Evolutionary conservation across 2,797 vertebrate species (phyloP).

Genomic region (Peromyscus aztecus): DNA sequence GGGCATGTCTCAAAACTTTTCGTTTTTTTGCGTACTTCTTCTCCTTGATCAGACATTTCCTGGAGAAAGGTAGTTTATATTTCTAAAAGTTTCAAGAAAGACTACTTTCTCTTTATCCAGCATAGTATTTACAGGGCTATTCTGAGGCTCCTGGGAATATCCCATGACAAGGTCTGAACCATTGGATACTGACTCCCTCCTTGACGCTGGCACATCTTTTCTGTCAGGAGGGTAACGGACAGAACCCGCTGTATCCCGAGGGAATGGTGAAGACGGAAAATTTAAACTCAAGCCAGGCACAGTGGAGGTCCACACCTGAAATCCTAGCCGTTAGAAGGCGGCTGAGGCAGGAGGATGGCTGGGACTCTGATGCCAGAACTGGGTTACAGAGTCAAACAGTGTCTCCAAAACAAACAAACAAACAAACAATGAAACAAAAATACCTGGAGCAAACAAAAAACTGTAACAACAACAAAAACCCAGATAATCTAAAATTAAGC

Average conservation of each 20-base stretch:
- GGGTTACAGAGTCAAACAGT: not conserved
- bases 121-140: not conserved
- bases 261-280: conserved; percentile 11
- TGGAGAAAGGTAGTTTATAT: conserved; percentile 22
- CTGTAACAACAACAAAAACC: not conserved
- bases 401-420: not conserved
- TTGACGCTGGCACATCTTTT: not conserved
- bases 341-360: not conserved
- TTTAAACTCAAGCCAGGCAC: not conserved
- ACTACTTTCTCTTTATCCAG: conserved; percentile 37
- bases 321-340: not conserved
- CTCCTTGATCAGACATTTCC: conserved; percentile 26
- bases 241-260: not conserved
- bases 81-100: conserved; percentile 56
- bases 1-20: not conserved
- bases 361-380: not conserved
- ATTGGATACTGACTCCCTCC: not conserved
- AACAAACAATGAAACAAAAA: not conserved
- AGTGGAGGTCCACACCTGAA: not conserved
- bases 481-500: not conserved
- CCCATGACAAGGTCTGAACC: not conserved
- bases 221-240: conserved; percentile 4
- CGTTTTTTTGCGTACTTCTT: not conserved
- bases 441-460: not conserved
- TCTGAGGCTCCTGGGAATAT: not conserved